phyloP scores from a whole-genome alignment of 2,113 vertebrate species.

The Malurus elegans region DNA sequence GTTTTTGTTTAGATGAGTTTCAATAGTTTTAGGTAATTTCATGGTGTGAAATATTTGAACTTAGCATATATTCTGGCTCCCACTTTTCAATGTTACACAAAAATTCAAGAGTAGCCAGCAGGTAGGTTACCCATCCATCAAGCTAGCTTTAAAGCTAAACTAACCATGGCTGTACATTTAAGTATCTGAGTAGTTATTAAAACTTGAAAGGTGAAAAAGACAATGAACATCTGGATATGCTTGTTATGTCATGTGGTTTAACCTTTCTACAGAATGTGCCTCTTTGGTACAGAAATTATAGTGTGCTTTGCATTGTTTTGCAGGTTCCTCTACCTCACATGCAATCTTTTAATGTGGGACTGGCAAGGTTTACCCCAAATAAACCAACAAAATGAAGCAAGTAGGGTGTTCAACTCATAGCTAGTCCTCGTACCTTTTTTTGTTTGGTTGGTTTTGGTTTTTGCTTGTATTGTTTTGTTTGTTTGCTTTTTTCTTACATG shows the following conservation, averaged over 20 bases:
- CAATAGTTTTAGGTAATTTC: background rate
- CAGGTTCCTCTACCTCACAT: background rate
- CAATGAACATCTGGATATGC: background rate
- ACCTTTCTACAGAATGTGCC: background rate
- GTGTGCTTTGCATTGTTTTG: background rate
- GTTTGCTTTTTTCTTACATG: accelerated
- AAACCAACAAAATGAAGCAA: background rate
- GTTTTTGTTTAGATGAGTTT: background rate
- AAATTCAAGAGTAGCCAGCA: background rate
- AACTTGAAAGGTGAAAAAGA: background rate
- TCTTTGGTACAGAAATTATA: background rate
- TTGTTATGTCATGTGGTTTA: background rate
- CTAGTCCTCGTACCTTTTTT: background rate
- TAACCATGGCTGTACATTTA: background rate
- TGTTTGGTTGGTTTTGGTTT: background rate
- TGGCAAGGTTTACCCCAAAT: background rate
- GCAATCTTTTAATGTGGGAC: background rate
- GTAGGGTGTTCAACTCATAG: background rate
- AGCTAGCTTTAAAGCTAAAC: background rate
- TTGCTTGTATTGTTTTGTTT: background rate
- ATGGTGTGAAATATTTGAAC: background rate
- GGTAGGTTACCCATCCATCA: background rate
- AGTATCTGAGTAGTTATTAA: background rate
- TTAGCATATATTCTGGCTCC: background rate
- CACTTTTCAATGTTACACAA: background rate